phyloP scores from a whole-genome alignment of 2,888 invertebrate species.

The Junonia oenone region DNA sequence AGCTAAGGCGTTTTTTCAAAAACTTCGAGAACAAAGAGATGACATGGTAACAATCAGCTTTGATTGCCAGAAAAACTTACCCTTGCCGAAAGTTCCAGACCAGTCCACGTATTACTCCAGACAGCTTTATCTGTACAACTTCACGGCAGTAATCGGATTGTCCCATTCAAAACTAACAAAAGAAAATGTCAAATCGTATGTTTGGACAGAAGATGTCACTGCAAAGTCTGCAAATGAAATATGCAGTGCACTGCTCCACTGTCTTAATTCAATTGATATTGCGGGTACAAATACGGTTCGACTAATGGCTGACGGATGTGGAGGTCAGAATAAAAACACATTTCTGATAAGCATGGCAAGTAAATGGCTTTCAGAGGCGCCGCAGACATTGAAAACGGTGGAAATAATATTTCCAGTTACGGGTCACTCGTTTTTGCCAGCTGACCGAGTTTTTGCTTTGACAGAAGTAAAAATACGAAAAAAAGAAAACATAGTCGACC shows the following conservation, averaged over 20 bases:
- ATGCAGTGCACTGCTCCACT: slow-evolving; percentile 20
- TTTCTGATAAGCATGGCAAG: slow-evolving; percentile 15
- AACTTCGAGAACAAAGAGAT: not conserved
- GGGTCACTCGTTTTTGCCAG: slow-evolving; percentile 29
- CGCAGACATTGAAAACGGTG: slow-evolving; percentile 19
- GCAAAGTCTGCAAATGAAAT: slow-evolving; percentile 29
- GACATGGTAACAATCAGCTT: not conserved
- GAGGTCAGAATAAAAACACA: slow-evolving; percentile 27
- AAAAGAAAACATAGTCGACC: not conserved
- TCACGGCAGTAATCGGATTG: not conserved
- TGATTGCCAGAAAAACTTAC: not conserved
- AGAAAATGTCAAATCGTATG: slow-evolving; percentile 29
- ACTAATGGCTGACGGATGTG: slow-evolving; percentile 27
- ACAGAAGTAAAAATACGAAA: not conserved
- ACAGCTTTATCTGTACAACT: not conserved
- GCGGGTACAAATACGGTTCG: slow-evolving; percentile 22
- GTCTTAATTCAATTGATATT: slow-evolving; percentile 9
- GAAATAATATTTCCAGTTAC: slow-evolving; percentile 29
- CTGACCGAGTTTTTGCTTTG: slow-evolving; percentile 24
- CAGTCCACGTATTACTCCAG: not conserved
- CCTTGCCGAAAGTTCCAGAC: not conserved
- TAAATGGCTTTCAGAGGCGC: not conserved
- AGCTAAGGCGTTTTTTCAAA: not conserved
- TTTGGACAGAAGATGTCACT: slow-evolving; percentile 26
- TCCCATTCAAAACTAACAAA: slow-evolving; percentile 24